Conservation (phyloP, 2,888 invertebrate genomes). For the Eilema depressum region DNA sequence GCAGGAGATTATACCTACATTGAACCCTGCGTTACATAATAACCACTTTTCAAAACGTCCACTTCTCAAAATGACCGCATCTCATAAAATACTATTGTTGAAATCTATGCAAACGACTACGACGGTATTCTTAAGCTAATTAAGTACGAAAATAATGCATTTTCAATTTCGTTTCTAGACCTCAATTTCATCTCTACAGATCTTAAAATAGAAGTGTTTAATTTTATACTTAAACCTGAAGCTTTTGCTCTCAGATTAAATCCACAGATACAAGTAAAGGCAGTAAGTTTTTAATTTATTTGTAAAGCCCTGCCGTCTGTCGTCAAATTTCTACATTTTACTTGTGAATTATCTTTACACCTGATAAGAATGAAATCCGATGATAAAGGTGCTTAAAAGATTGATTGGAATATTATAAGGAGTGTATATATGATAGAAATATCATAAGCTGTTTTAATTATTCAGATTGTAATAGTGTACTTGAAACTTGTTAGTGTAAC, state of each 20-base stretch:
- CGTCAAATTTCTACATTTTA: not conserved
- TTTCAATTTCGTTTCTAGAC: not conserved
- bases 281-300: not conserved
- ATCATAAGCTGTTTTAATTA: slow-evolving; percentile 5
- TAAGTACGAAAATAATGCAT: not conserved
- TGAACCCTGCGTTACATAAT: too few species aligned
- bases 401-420: slow-evolving; percentile 27
- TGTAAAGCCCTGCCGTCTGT: not conserved
- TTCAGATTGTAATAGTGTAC: not conserved
- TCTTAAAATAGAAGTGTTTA: not conserved
- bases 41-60: too few species aligned
- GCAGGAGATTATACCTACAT: too few species aligned
- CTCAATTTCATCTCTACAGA: not conserved
- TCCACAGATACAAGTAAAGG: not conserved
- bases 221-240: not conserved
- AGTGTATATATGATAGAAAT: not conserved
- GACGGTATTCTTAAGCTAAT: not conserved
- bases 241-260: not conserved
- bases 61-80: too few species aligned
- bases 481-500: not conserved
- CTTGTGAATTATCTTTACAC: slow-evolving; percentile 32
- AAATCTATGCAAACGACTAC: too few species aligned
- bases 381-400: slow-evolving; percentile 32
- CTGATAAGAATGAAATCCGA: slow-evolving; percentile 34
- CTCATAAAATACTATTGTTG: too few species aligned